Base-by-base conservation (phyloP, 1,140 invertebrate genomes). In the Lanistes nyassanus region DNA sequence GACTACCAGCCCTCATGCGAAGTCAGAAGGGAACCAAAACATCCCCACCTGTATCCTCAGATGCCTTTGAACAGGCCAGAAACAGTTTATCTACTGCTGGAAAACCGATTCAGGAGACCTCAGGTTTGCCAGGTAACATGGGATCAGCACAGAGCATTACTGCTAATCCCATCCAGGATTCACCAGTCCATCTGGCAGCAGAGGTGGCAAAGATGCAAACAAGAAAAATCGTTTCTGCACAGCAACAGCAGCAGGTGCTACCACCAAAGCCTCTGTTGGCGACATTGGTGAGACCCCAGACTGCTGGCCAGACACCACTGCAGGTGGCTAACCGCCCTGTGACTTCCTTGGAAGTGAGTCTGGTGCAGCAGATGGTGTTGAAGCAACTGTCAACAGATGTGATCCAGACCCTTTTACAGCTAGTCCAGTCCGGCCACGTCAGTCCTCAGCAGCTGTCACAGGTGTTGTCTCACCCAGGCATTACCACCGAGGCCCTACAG, bases 381-480 rank as follows among this genome's bases (percentile, higher is more conserved):
- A 31, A 72, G 34, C 55, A 72, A 23, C 70, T 72, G 36, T 56
- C 70, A 13, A 16, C 55, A 16, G 70, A 62, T 11, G 56, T 37
- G 26, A 56, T 72, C 9, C 55, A 60, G 21, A 36, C 47, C 34
- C 42, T 72, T 34, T 36, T 72, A 34, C 34, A 72, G 21, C 70
- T 72, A 4, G 60, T 72, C 6, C 55, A 72, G 16, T 39, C 34
- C 4, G 55, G 55, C 26, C 56, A 72, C n/a, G 29, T 72, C 13
- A 60, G n/a, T 60, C 23, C 56, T 26, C 56, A 60, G 56, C 56
- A 60, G 29, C 56, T 60, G 13, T n/a, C 9, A n/a, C 56, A 60
- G 56, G 23, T 60, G 23, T 60, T 60, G 56, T n/a, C 56, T 11
- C 23, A 74, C 62, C 62, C 60, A n/a, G 39, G 64, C 39, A 74